phyloP scores from a whole-genome alignment of 1,140 invertebrate genomes.

The Bicyclus anynana region DNA sequence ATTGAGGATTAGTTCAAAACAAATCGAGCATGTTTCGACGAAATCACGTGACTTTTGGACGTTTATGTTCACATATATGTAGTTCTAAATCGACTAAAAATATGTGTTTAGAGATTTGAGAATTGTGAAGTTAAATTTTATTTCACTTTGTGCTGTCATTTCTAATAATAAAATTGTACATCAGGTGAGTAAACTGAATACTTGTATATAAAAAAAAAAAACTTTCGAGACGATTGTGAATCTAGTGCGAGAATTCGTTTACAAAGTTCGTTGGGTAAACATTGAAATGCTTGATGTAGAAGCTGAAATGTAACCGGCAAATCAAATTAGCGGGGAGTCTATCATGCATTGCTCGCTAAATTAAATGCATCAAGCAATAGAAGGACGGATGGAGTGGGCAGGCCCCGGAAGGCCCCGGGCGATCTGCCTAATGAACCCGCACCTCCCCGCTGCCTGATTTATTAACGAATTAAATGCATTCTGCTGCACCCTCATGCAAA shows the following conservation, averaged over 20 bases:
- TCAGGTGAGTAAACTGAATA: too few relatives aligned
- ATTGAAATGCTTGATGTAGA: conserved; percentile 12
- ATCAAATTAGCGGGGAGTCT: conserved; percentile 25
- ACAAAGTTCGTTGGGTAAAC: conserved; percentile 14
- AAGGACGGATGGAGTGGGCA: conserved; percentile 54
- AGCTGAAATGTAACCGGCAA: conserved; percentile 22
- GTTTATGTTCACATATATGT: too few relatives aligned
- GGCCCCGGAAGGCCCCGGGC: conserved; percentile 69
- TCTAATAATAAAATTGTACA: too few relatives aligned
- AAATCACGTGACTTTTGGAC: too few relatives aligned
- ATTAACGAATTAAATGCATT: conserved; percentile 77
- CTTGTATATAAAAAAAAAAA: too few relatives aligned
- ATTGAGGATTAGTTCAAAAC: too few relatives aligned
- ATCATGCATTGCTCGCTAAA: conserved; percentile 43
- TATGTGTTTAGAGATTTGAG: too few relatives aligned
- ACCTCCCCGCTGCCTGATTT: conserved; percentile 70
- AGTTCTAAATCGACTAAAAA: too few relatives aligned
- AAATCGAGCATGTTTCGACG: too few relatives aligned
- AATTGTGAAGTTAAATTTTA: too few relatives aligned
- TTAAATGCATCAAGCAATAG: conserved; percentile 63
- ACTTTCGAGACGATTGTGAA: too few relatives aligned
- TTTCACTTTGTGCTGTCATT: too few relatives aligned
- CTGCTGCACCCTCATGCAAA: conserved; percentile 67
- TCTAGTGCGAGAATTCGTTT: conserved; percentile 2
- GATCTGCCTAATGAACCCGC: conserved; percentile 72